Percentiles rank a stretch among this genome's conserved stretches.
phyloP scores from a whole-genome alignment of 2,797 vertebrate genomes.

The Microctenopoma stevenorrisi region DNA sequence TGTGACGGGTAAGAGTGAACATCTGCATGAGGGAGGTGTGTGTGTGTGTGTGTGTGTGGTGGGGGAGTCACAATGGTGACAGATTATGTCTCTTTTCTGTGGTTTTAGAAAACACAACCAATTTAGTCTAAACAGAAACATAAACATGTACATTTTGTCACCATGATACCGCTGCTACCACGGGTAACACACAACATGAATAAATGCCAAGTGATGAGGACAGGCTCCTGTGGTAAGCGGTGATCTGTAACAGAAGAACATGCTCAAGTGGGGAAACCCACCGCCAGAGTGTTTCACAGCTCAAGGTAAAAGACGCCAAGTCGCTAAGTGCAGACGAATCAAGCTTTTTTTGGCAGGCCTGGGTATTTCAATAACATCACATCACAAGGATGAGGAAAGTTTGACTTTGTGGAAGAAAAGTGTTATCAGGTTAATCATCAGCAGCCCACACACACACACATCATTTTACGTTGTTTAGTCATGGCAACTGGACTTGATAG shows the following conservation, averaged over 20 bases:
- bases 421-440: constrained; percentile 21
- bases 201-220: constrained; percentile 57
- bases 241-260: constrained; percentile 52
- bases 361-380: constrained; percentile 23
- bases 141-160: neutral
- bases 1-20: constrained; percentile 44
- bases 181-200: neutral
- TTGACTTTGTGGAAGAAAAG: constrained; percentile 21
- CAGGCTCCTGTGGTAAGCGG: constrained; percentile 30
- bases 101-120: constrained; percentile 11
- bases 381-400: constrained; percentile 30
- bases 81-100: constrained; percentile 31
- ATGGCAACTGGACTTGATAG: no score
- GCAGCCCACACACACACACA: constrained; percentile 46
- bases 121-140: neutral
- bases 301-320: neutral
- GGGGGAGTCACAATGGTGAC: constrained; percentile 42
- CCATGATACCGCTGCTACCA: neutral
- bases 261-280: constrained; percentile 55
- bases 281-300: neutral
- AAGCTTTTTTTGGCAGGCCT: constrained; percentile 2
- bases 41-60: constrained; percentile 15
- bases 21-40: constrained; percentile 25
- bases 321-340: constrained; percentile 15
- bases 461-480: constrained; percentile 14